phyloP scores from a whole-genome alignment of 1,140 invertebrate species.

The Ditylenchus dipsaci region DNA sequence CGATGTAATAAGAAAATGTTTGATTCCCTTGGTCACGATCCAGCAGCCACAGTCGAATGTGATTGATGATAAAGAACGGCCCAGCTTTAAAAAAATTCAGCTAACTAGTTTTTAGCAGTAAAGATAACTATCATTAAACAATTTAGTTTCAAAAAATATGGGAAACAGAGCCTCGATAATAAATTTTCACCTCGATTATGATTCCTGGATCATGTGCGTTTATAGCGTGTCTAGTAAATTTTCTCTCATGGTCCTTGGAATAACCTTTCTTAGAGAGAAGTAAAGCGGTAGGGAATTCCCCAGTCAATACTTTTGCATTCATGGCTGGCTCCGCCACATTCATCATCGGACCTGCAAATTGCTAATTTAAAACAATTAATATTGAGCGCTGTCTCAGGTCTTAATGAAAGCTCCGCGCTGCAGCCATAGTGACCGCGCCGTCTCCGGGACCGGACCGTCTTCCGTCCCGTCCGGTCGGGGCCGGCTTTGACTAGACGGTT shows the following conservation, averaged over 20 bases:
- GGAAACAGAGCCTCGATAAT: no score
- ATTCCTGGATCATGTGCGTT: constrained; percentile 27
- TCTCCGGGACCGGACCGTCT: no score
- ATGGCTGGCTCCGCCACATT: constrained; percentile 27
- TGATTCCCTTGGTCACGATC: constrained; percentile 33
- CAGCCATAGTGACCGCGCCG: no score
- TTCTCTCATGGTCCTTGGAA: constrained; percentile 8
- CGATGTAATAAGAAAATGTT: constrained; percentile 82
- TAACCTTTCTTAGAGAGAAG: constrained; percentile 14
- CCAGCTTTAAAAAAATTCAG: constrained; percentile 24
- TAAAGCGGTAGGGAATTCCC: constrained; percentile 20
- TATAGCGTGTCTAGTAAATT: constrained; percentile 22
- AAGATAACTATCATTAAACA: no score
- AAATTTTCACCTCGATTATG: background rate
- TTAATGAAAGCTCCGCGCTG: no score
- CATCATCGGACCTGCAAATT: constrained; percentile 24
- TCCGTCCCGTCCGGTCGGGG: no score
- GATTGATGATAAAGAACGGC: constrained; percentile 43
- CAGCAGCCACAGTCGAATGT: constrained; percentile 25
- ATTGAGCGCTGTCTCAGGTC: no score
- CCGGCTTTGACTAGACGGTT: no score
- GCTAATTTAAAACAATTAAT: constrained; percentile 2
- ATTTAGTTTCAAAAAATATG: no score
- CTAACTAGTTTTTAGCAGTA: no score
- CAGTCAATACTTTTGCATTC: constrained; percentile 37